Conservation (phyloP, 2,888 invertebrate genomes). For the Synergus japonicus region DNA sequence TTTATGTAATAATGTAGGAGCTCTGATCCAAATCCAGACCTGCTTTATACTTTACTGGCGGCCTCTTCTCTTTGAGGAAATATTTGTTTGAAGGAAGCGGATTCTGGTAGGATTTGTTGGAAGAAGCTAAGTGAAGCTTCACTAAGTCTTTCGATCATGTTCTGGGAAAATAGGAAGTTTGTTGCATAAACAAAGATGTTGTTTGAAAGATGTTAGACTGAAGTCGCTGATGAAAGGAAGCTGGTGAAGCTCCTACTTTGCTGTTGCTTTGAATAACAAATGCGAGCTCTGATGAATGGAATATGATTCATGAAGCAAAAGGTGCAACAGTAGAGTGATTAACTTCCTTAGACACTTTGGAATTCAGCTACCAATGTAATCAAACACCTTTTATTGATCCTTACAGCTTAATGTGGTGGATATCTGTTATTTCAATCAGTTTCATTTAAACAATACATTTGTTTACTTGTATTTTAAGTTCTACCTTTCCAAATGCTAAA, state of each 20-base stretch:
- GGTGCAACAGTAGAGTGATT: not conserved
- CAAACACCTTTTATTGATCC: not conserved
- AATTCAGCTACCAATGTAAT: not conserved
- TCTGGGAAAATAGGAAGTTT: not conserved
- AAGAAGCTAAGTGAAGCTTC: too few relatives aligned
- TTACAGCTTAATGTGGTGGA: not conserved
- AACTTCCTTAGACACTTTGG: not conserved
- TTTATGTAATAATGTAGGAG: not conserved
- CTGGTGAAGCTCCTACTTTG: not conserved
- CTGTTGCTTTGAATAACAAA: not conserved
- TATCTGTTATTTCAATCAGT: not conserved
- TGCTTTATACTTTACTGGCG: not conserved
- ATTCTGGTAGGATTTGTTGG: not conserved
- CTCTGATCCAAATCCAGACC: not conserved
- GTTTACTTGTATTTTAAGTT: not conserved
- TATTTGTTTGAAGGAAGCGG: not conserved
- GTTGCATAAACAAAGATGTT: not conserved
- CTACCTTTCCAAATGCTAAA: constrained; percentile 3
- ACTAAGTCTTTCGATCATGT: not conserved
- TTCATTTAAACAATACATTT: not conserved
- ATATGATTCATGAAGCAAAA: not conserved
- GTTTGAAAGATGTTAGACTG: not conserved
- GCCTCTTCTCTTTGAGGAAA: not conserved
- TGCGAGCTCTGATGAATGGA: not conserved
- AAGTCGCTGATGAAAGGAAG: not conserved